phyloP scores from a whole-genome alignment of 1,140 invertebrate genomes.

The Pteromalus puparum region DNA sequence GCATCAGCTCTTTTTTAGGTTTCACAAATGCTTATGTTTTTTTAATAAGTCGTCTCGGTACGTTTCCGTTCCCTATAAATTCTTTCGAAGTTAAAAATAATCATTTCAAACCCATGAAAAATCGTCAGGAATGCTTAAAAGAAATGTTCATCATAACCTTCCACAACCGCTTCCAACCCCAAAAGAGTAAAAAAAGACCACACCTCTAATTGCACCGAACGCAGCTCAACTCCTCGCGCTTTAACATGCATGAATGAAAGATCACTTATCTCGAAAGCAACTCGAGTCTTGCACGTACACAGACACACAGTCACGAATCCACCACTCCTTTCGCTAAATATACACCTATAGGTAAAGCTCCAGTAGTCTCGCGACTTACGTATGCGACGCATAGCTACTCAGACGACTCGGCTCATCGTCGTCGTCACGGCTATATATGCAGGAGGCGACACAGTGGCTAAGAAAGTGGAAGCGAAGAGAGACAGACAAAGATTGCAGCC shows the following conservation, averaged over 20 bases:
- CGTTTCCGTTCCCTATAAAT: not conserved
- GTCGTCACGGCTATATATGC: too few relatives aligned
- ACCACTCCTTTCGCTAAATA: not conserved
- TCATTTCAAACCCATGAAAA: not conserved
- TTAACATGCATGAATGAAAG: slow-evolving; percentile 29
- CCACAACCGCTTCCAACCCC: not conserved
- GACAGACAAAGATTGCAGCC: slow-evolving; percentile 37
- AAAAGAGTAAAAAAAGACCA: not conserved
- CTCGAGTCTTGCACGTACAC: not conserved
- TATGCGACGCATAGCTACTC: slow-evolving; percentile 55
- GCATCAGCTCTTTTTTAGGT: not conserved
- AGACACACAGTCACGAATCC: not conserved
- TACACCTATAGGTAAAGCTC: not conserved
- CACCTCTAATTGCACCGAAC: not conserved
- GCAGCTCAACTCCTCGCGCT: not conserved
- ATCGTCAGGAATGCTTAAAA: not conserved
- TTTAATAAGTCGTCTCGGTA: not conserved
- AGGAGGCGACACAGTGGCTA: not conserved
- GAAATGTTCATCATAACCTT: not conserved
- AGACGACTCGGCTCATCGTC: slow-evolving; percentile 33
- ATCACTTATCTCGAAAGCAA: slow-evolving; percentile 35
- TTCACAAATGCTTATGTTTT: not conserved
- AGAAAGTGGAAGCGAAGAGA: slow-evolving; percentile 1
- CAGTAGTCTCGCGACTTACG: not conserved
- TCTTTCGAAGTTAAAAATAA: not conserved